Evolutionary conservation across 2,113 vertebrate genomes (phyloP).

Genomic region (Lipophrys pholis): DNA sequence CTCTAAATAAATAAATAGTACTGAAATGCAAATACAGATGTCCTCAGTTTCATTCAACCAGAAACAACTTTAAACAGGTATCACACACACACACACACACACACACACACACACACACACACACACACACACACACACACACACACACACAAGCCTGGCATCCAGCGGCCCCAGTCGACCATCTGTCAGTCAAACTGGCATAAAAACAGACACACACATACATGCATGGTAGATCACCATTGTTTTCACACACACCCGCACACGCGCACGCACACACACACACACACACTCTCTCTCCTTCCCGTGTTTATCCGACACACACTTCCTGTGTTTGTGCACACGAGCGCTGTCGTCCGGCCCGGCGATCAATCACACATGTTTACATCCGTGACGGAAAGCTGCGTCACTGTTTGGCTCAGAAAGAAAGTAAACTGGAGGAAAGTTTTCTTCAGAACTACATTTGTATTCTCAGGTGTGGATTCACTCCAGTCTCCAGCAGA

Average conservation of each 20-base stretch:
- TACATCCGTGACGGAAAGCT: slow-evolving; percentile 46
- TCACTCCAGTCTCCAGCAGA: too few relatives aligned
- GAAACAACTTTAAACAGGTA: slow-evolving; percentile 30
- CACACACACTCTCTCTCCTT: slow-evolving; percentile 28
- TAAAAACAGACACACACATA: slow-evolving; percentile 34
- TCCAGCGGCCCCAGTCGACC: slow-evolving; percentile 38
- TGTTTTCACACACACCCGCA: slow-evolving; percentile 40
- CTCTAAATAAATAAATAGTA: too few relatives aligned
- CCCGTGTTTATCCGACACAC: slow-evolving; percentile 65
- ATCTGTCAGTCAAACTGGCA: slow-evolving; percentile 66
- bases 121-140: slow-evolving; percentile 16
- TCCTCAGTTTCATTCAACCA: slow-evolving; percentile 38
- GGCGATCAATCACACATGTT: slow-evolving; percentile 63
- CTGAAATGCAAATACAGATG: slow-evolving; percentile 19
- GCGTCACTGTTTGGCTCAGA: slow-evolving; percentile 15
- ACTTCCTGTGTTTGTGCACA: slow-evolving; percentile 74
- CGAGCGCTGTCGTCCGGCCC: slow-evolving; percentile 12
- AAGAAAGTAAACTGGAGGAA: slow-evolving; percentile 16
- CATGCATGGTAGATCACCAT: slow-evolving; percentile 21
- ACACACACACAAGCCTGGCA: slow-evolving; percentile 55
- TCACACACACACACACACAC: background rate
- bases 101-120: too few relatives aligned
- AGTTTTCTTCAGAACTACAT: background rate
- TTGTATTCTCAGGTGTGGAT: too few relatives aligned
- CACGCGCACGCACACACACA: slow-evolving; percentile 33